phyloP scores from a whole-genome alignment of 2,113 vertebrate species.

The Trichechus manatus region DNA sequence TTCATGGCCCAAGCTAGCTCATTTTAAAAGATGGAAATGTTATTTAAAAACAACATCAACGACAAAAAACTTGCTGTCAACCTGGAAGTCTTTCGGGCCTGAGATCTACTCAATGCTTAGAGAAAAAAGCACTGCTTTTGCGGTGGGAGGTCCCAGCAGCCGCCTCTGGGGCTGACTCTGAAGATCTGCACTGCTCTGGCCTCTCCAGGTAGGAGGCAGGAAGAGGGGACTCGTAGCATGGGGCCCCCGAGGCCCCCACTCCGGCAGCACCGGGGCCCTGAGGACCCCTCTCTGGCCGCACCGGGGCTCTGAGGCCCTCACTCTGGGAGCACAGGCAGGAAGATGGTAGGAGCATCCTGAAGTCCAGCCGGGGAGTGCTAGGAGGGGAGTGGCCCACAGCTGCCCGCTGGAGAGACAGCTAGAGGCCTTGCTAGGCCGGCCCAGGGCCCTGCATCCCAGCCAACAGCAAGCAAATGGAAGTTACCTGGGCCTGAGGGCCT shows the following conservation, averaged over 20 bases:
- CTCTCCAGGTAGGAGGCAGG: no score
- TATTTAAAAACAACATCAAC: not conserved
- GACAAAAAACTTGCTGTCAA: not conserved
- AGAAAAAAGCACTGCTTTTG: fast-evolving
- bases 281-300: no score
- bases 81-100: not conserved
- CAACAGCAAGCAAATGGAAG: not conserved
- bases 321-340: no score
- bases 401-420: not conserved
- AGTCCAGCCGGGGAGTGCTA: no score
- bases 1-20: not conserved
- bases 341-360: no score
- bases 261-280: no score
- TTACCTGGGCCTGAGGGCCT: not conserved
- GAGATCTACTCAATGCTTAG: fast-evolving
- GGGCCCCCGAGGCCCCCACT: no score
- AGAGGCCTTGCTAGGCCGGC: not conserved
- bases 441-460: fast-evolving
- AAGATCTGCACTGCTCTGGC: fast-evolving
- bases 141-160: not conserved
- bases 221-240: no score
- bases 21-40: not conserved
- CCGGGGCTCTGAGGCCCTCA: no score
- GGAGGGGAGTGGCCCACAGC: not conserved
- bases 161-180: no score